Conservation (phyloP, 2,113 vertebrate genomes). For the Bubo bubo region DNA sequence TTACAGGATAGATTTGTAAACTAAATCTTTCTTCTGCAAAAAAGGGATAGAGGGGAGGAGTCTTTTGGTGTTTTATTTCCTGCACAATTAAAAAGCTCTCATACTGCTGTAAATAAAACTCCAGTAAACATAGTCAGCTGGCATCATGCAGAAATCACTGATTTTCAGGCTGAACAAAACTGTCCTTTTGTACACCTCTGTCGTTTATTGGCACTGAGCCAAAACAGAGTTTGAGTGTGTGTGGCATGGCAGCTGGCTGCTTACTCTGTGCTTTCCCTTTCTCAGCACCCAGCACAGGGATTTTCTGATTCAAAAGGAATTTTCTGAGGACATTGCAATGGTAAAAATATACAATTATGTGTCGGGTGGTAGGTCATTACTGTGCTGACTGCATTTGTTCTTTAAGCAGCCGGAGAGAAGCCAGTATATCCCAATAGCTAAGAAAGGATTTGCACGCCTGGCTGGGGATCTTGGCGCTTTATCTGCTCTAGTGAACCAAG, state of each 20-base stretch:
- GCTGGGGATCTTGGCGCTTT: conserved; percentile 48
- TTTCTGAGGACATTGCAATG: background rate
- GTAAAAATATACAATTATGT: conserved; percentile 35
- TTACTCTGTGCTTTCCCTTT: background rate
- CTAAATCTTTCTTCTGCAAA: background rate
- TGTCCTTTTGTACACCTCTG: background rate
- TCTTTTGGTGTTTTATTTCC: conserved; percentile 10
- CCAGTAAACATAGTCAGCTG: background rate
- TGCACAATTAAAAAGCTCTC: conserved; percentile 26
- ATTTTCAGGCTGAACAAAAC: conserved; percentile 1
- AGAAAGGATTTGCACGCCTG: conserved; percentile 63
- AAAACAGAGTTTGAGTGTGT: background rate
- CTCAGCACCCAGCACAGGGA: background rate
- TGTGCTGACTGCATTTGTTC: conserved; percentile 31
- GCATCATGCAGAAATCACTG: background rate
- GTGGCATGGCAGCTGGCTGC: background rate
- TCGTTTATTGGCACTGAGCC: background rate
- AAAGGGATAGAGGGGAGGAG: background rate
- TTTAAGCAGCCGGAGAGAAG: conserved; percentile 52
- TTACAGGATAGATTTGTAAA: conserved; percentile 16
- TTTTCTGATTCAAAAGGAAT: background rate
- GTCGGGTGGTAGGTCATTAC: conserved; percentile 27
- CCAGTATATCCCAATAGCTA: conserved; percentile 51
- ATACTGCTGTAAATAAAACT: conserved; percentile 22
- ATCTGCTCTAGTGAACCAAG: conserved; percentile 60